A percentile compares a stretch with the other conserved stretches of the same genome.
phyloP scores from a whole-genome alignment of 2,113 vertebrate species.

The Puntigrus tetrazona region DNA sequence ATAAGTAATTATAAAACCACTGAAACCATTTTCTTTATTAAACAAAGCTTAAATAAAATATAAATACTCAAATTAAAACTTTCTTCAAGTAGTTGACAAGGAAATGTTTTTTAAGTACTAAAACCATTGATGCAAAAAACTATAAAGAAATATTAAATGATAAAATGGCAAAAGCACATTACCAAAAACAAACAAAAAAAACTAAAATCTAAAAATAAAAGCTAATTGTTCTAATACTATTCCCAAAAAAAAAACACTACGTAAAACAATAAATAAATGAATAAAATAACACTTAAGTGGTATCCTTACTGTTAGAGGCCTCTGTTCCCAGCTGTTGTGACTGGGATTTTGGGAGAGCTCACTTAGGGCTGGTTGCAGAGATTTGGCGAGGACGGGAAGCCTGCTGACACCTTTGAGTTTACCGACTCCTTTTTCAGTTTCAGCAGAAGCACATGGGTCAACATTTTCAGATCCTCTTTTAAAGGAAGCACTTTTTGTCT shows the following conservation, averaged over 20 bases:
- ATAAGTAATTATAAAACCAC: background rate
- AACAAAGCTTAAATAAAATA: background rate
- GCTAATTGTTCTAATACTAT: background rate
- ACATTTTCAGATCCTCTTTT: slow-evolving; percentile 66
- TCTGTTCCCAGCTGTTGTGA: slow-evolving; percentile 70
- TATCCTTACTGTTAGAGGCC: slow-evolving; percentile 67
- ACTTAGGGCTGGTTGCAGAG: slow-evolving; percentile 53
- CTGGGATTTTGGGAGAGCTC: slow-evolving; percentile 56
- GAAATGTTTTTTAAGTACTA: background rate
- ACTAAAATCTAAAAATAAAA: too few relatives aligned
- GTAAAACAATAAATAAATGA: background rate
- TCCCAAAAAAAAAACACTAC: background rate
- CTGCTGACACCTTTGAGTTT: slow-evolving; percentile 62
- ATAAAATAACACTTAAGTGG: background rate
- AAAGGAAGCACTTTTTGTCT: slow-evolving; percentile 46
- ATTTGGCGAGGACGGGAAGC: slow-evolving; percentile 73
- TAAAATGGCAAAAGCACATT: background rate
- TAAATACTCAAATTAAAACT: background rate
- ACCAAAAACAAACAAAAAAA: background rate
- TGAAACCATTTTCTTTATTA: background rate
- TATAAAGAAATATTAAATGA: background rate
- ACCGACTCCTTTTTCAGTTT: slow-evolving; percentile 38
- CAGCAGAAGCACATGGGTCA: slow-evolving; percentile 58
- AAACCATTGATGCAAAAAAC: background rate
- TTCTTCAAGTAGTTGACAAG: too few relatives aligned